Base-by-base conservation (phyloP, 1,140 invertebrate genomes). In the Papilio dardanus region DNA sequence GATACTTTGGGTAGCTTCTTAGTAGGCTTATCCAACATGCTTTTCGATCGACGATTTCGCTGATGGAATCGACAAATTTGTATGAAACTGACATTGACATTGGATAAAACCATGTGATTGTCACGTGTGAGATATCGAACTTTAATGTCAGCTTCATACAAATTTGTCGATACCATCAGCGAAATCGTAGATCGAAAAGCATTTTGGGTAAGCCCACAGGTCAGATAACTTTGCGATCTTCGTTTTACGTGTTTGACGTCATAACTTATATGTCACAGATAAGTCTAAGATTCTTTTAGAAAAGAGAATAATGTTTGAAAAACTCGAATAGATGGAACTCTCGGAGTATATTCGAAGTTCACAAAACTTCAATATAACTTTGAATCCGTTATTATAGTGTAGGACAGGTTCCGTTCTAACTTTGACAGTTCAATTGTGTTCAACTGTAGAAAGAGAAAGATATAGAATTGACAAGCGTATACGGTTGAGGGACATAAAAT, bases 311-410 rank as follows among this genome's bases (percentile, higher is more conserved):
- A n/a, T n/a, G 12, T 62, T 28, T 28, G 54, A 5, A 30, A 62
- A 0, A 24, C 54, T 62, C 30, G 24, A 30, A 62, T 30, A 14
- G 10, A 62, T 62, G 54, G 54, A 50, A 19, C 21, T 62, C 19
- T 50, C n/a, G 46, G 46, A 50, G 24, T 46, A 46, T 10, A 14
- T 16, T 62, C 10, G 24, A 62, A 4, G 12, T 62, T 28, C 24
- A 62, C 10, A 28, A 30, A 62, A 28, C 54, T 62, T 62, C 54
- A 62, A 62, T 62, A 16, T 62, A 62, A 62, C 24, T 62, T 62
- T 30, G 5, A 28, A 62, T 62, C 12, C 54, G 12, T 62, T 62
- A 62, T 54, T 54, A 24, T 12, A 28, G 24, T 62, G 24, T 28
- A 24, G 24, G 24, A 62, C 24, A 62, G 24, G 24, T 62, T 62